Conservation (phyloP, 2,113 vertebrate species). For the Limanda limanda region DNA sequence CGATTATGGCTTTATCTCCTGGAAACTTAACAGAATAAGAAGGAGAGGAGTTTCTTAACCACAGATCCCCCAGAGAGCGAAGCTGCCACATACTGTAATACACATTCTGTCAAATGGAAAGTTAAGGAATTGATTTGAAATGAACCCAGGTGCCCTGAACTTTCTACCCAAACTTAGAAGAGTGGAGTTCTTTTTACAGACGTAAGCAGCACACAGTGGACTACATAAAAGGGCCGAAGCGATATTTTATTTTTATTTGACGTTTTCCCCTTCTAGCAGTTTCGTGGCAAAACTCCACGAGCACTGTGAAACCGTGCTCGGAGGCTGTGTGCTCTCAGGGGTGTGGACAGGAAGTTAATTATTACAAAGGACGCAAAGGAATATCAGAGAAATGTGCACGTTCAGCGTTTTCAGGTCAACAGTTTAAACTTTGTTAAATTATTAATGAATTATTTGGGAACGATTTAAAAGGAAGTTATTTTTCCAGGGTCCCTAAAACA, state of each 20-base stretch:
- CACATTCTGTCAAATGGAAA: constrained; percentile 34
- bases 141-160: constrained; percentile 31
- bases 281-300: not conserved
- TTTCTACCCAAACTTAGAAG: constrained; percentile 42
- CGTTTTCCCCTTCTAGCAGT: constrained; percentile 46
- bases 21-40: constrained; percentile 40
- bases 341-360: not conserved
- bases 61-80: constrained; percentile 26
- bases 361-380: not conserved
- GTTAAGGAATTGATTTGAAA: constrained; percentile 43
- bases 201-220: constrained; percentile 22
- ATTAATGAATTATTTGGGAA: not conserved
- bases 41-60: constrained; percentile 27
- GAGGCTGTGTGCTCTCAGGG: not conserved
- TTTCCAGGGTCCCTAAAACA: not conserved
- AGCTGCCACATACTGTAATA: constrained; percentile 34
- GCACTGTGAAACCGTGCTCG: constrained; percentile 3
- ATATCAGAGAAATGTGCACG: not conserved
- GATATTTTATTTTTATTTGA: constrained; percentile 51
- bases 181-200: constrained; percentile 30
- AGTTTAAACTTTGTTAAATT: not conserved
- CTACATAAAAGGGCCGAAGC: constrained; percentile 11
- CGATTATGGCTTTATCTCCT: constrained; percentile 35
- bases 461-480: not conserved
- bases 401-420: not conserved